Evolutionary conservation across 2,113 vertebrate genomes (phyloP).

Genomic region (Sylvietta virens): DNA sequence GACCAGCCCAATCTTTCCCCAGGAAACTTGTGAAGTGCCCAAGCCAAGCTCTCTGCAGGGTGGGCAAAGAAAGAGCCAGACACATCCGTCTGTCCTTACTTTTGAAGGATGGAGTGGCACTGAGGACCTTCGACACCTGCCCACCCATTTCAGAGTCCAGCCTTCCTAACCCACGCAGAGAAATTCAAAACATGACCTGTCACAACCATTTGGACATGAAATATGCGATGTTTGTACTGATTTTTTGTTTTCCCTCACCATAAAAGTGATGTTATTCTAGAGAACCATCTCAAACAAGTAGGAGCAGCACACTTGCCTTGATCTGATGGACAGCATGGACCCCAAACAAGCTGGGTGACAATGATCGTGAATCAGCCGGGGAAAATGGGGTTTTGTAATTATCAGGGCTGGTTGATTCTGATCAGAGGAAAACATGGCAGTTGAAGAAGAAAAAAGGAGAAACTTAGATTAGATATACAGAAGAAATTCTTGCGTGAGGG

Average conservation of each 20-base stretch:
- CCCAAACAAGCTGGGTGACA: background rate
- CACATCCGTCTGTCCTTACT: background rate
- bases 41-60: background rate
- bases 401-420: background rate
- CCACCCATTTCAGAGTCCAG: background rate
- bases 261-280: background rate
- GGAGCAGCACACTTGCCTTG: background rate
- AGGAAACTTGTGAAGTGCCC: background rate
- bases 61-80: background rate
- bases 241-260: accelerated
- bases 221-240: background rate
- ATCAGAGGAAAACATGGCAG: background rate
- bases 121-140: background rate
- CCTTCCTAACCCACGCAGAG: background rate
- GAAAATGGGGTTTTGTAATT: background rate
- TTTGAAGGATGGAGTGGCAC: background rate
- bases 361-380: background rate
- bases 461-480: background rate
- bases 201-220: background rate
- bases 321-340: background rate
- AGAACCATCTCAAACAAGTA: background rate
- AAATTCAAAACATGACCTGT: background rate
- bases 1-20: background rate
- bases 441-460: background rate
- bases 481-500: background rate